Evolutionary conservation across 2,888 invertebrate genomes (phyloP).

Genomic region (Caenorhabditis drosophilae): DNA sequence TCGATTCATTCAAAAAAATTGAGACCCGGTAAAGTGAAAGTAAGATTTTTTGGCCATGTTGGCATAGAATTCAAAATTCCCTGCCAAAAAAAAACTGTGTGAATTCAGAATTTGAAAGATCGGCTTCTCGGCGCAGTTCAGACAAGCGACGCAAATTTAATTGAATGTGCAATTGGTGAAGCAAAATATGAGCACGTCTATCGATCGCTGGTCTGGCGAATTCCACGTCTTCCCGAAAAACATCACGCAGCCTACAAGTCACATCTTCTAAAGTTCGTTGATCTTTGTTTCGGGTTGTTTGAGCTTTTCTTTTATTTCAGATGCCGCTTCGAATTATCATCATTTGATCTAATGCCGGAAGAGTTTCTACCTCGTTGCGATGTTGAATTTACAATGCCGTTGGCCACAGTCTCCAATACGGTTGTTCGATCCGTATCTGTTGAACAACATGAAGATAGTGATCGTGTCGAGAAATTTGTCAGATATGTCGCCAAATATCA

Average conservation of each 20-base stretch:
- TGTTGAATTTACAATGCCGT: constrained; percentile 98
- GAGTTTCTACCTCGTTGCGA: constrained; percentile 84
- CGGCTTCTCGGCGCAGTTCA: constrained; percentile 81
- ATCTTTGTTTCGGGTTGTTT: no score
- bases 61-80: no score
- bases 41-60: no score
- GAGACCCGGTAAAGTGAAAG: constrained; percentile 74
- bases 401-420: constrained; percentile 89
- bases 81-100: neutral
- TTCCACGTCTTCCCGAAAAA: constrained; percentile 94
- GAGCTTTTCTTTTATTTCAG: no score
- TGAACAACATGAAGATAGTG: constrained; percentile 74
- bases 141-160: constrained; percentile 85
- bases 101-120: constrained; percentile 66
- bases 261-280: constrained; percentile 87
- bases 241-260: constrained; percentile 99
- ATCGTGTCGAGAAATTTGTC: constrained; percentile 97
- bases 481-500: constrained; percentile 93
- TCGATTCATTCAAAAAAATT: constrained; percentile 88
- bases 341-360: constrained; percentile 95
- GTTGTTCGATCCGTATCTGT: constrained; percentile 84
- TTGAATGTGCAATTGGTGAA: constrained; percentile 75
- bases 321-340: constrained; percentile 85
- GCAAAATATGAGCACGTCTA: constrained; percentile 73
- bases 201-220: constrained; percentile 92